Conservation (phyloP, 2,113 vertebrate species). For the Casuarius casuarius region DNA sequence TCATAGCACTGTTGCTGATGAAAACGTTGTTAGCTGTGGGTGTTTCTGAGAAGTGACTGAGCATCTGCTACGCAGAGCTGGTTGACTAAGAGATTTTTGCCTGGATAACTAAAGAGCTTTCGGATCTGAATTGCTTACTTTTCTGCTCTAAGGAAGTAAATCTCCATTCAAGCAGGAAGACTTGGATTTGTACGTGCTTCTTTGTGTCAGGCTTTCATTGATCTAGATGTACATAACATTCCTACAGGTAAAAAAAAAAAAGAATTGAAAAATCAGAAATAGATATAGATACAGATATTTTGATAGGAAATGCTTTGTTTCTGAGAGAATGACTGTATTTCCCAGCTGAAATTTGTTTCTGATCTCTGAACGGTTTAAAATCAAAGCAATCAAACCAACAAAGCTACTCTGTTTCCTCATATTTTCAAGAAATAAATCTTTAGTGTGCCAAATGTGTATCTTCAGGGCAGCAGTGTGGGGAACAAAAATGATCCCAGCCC, state of each 20-base stretch:
- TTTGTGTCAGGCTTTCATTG: background rate
- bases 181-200: background rate
- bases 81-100: background rate
- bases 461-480: background rate
- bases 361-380: conserved; percentile 21
- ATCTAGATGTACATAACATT: background rate
- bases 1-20: background rate
- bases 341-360: conserved; percentile 36
- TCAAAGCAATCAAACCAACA: conserved; percentile 33
- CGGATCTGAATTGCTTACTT: background rate
- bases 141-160: background rate
- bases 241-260: background rate
- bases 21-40: background rate
- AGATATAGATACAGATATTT: background rate
- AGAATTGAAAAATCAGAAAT: background rate
- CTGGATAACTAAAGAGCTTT: background rate
- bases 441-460: conserved; percentile 24
- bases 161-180: background rate
- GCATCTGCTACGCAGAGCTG: background rate
- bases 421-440: conserved; percentile 45
- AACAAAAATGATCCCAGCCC: background rate
- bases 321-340: conserved; percentile 6
- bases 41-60: background rate
- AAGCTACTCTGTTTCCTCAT: background rate
- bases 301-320: background rate